Percentiles rank a stretch among this genome's conserved stretches.
Evolutionary conservation across 2,888 invertebrate species (phyloP).

Genomic region (Stenoptilia bipunctidactyla): DNA sequence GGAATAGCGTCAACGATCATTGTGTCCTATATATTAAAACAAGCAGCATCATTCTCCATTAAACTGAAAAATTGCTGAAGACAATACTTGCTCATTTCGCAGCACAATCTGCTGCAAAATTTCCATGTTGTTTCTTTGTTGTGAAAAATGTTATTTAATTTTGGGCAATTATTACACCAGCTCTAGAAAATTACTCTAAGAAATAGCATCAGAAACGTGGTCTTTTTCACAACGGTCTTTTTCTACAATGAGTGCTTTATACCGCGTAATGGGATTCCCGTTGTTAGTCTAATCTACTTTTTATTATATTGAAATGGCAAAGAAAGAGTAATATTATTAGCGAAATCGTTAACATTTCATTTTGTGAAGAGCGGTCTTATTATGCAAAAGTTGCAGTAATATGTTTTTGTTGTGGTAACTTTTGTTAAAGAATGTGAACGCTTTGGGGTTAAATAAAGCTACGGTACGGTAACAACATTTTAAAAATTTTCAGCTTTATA

Average conservation of each 20-base stretch:
- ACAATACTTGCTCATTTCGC: conserved; percentile 44
- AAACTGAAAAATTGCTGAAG: conserved; percentile 43
- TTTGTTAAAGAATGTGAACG: too few relatives aligned
- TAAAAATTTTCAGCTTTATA: too few relatives aligned
- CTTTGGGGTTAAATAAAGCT: too few relatives aligned
- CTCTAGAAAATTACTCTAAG: conserved; percentile 66
- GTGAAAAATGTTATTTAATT: conserved; percentile 68
- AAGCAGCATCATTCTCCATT: conserved; percentile 37
- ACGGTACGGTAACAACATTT: too few relatives aligned
- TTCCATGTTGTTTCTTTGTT: conserved; percentile 57
- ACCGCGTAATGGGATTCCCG: conserved; percentile 48
- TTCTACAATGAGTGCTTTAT: conserved; percentile 52
- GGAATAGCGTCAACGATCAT: conserved; percentile 3
- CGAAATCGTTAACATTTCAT: neutral
- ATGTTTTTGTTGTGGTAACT: too few relatives aligned
- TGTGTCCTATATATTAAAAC: conserved; percentile 4
- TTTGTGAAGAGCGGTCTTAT: neutral
- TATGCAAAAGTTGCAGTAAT: conserved; percentile 20
- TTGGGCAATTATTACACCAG: conserved; percentile 65
- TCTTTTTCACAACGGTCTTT: conserved; percentile 43
- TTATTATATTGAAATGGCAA: conserved; percentile 26
- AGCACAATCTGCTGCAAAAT: conserved; percentile 41
- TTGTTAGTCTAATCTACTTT: conserved; percentile 45
- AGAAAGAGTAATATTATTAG: conserved; percentile 9
- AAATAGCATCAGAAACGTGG: conserved; percentile 52